A percentile compares a stretch with the other conserved stretches of the same genome.
phyloP scores from a whole-genome alignment of 2,797 vertebrate species.

The Mormyrops attenuatus region DNA sequence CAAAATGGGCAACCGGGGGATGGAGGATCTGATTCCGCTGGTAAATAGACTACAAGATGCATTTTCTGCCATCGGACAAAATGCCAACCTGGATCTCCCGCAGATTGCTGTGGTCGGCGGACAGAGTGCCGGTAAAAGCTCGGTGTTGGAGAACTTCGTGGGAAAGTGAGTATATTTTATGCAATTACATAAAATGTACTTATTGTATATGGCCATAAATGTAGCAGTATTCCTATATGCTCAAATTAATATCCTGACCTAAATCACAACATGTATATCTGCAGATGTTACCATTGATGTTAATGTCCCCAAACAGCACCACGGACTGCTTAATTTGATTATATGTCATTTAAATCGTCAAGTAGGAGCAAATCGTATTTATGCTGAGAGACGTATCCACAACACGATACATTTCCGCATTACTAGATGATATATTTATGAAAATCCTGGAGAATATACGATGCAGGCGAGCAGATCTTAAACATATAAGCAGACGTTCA shows the following conservation, averaged over 20 bases:
- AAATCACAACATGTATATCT: not conserved
- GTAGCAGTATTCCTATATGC: not conserved
- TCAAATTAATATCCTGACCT: not conserved
- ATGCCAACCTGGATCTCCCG: slow-evolving; percentile 82
- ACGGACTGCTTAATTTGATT: not conserved
- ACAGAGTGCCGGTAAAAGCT: slow-evolving; percentile 94
- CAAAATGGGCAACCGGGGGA: slow-evolving; percentile 76
- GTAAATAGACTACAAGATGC: slow-evolving; percentile 72
- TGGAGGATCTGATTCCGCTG: slow-evolving; percentile 74
- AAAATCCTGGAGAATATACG: not conserved
- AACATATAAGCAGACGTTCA: not conserved
- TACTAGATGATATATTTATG: not conserved
- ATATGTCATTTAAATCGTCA: not conserved
- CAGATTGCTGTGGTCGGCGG: slow-evolving; percentile 96
- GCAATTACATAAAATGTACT: not conserved
- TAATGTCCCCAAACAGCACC: not conserved
- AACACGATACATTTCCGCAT: not conserved
- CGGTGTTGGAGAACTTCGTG: slow-evolving; percentile 75
- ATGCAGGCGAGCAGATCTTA: not conserved
- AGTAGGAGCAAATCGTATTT: not conserved
- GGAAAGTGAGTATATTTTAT: slow-evolving; percentile 55
- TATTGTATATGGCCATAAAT: not conserved
- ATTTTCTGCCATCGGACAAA: slow-evolving; percentile 83
- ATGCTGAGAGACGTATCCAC: not conserved
- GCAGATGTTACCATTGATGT: not conserved